phyloP scores from a whole-genome alignment of 2,797 vertebrate genomes.

The Rhinoraja longicauda region DNA sequence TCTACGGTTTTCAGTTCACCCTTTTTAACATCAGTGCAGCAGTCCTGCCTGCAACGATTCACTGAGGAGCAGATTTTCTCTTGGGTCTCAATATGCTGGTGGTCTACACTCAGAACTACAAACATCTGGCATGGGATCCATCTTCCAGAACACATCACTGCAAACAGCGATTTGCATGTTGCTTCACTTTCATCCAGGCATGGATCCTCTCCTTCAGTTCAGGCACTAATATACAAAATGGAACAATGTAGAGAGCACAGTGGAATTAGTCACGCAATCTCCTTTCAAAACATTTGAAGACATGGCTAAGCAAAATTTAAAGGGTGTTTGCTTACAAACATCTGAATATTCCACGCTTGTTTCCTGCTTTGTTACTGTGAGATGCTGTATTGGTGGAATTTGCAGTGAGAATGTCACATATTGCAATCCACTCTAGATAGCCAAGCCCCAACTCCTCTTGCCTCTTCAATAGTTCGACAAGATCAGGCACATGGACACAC shows the following conservation, averaged over 20 bases:
- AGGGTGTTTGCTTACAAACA: background rate
- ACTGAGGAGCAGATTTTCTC: constrained; percentile 4
- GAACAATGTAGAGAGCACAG: background rate
- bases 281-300: background rate
- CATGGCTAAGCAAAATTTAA: background rate
- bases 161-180: constrained; percentile 59
- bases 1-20: constrained; percentile 29
- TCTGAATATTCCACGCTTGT: background rate
- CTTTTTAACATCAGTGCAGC: constrained; percentile 31
- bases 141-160: constrained; percentile 48
- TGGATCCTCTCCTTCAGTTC: constrained; percentile 93
- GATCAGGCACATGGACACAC: background rate
- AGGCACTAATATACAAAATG: constrained; percentile 65
- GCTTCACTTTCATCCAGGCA: constrained; percentile 94
- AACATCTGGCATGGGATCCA: constrained; percentile 1
- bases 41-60: background rate
- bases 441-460: background rate
- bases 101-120: constrained; percentile 30
- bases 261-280: background rate
- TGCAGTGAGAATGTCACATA: background rate
- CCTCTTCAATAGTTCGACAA: background rate
- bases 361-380: background rate
- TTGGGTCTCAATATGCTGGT: constrained; percentile 29
- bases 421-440: background rate
- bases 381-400: background rate